phyloP scores from a whole-genome alignment of 2,888 invertebrate genomes.

The Lepidochrysops patricia region DNA sequence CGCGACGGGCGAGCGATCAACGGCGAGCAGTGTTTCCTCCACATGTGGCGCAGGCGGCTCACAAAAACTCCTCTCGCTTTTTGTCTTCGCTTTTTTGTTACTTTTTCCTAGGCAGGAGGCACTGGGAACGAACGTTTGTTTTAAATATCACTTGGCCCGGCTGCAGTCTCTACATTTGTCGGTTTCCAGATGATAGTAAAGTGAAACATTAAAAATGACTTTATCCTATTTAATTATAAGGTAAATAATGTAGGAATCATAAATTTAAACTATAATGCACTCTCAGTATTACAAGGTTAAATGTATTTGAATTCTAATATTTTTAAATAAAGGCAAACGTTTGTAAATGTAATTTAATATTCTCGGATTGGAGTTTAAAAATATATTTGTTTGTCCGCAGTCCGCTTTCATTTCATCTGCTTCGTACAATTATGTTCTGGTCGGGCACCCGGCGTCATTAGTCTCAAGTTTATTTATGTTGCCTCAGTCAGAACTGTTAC shows the following conservation, averaged over 20 bases:
- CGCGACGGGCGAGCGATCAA: slow-evolving; percentile 61
- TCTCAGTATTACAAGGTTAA: neutral
- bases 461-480: slow-evolving; percentile 67
- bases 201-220: neutral
- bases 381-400: slow-evolving; percentile 15
- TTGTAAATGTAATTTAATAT: slow-evolving; percentile 7
- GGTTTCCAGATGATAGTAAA: neutral
- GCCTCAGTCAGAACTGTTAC: slow-evolving; percentile 63
- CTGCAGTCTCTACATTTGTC: neutral
- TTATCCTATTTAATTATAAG: no score
- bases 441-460: slow-evolving; percentile 39
- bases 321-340: no score
- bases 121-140: slow-evolving; percentile 16
- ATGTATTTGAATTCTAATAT: no score
- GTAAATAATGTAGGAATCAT: no score
- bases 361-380: slow-evolving; percentile 11
- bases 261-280: no score
- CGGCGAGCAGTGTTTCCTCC: slow-evolving; percentile 66
- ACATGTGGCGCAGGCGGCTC: slow-evolving; percentile 70
- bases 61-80: slow-evolving; percentile 37
- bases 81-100: slow-evolving; percentile 50
- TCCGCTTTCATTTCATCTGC: slow-evolving; percentile 18
- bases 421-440: slow-evolving; percentile 31
- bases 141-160: neutral
- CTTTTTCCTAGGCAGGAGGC: slow-evolving; percentile 33